A percentile compares a stretch with the other conserved stretches of the same genome.
Conservation (phyloP, 2,113 vertebrate species). For the Sus scrofa region DNA sequence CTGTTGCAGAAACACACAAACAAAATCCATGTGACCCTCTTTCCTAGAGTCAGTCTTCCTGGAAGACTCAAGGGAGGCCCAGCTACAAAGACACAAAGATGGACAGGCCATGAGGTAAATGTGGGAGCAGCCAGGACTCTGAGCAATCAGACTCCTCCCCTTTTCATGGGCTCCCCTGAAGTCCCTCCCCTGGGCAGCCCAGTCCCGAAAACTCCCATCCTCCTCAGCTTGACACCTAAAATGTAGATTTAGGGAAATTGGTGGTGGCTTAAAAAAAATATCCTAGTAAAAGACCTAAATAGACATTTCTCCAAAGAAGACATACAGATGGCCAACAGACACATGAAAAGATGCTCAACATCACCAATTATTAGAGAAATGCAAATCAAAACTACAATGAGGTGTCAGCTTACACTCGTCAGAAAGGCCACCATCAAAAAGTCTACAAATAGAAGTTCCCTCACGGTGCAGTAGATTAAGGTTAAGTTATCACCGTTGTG, state of each 20-base stretch:
- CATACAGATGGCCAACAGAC: too few species aligned
- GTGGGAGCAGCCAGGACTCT: background rate
- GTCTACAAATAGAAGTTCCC: too few species aligned
- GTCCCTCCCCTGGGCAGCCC: background rate
- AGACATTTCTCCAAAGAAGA: too few species aligned
- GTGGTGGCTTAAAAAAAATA: background rate
- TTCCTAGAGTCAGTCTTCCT: background rate
- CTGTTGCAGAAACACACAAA: background rate
- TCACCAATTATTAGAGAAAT: too few species aligned
- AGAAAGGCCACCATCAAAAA: too few species aligned
- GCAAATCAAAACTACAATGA: too few species aligned
- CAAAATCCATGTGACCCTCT: background rate
- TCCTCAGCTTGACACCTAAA: background rate
- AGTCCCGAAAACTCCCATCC: background rate
- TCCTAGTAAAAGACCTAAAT: too few species aligned
- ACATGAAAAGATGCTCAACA: too few species aligned
- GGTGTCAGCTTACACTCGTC: too few species aligned
- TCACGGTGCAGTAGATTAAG: too few species aligned
- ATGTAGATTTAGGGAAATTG: background rate
- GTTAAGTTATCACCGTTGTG: too few species aligned
- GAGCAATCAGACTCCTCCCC: background rate
- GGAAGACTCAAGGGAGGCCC: background rate
- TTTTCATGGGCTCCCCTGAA: background rate
- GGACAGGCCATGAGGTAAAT: background rate
- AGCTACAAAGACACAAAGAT: background rate